Base-by-base conservation (phyloP, 2,888 invertebrate species). In the Thera obeliscata region DNA sequence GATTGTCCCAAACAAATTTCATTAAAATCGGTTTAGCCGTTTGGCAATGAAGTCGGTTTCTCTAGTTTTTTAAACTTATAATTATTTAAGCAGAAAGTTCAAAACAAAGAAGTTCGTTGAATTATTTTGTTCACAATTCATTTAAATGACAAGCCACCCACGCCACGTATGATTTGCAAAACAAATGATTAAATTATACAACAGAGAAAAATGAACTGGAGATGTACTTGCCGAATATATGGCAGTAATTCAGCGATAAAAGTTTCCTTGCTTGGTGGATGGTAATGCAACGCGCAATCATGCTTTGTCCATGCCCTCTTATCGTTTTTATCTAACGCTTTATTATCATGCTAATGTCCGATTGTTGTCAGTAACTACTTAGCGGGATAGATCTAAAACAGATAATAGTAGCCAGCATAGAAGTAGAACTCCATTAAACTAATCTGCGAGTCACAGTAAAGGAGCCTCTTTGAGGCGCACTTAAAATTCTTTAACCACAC, bases 351-450 rank as follows among this genome's bases (percentile, higher is more conserved):
- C 43, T 68, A 66, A 73, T 70, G 73, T 66, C 61, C 63, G 66
- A 73, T 73, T 73, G 73, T 71, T 73, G 64, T 67, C 60, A 61
- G 49, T 52, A 71, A 49, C 43, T 54, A 64, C 60, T 49, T 49
- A 55, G 46, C 61, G 4, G 12, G 12, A 12, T 7, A 5, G 50
- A 50, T 7, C 22, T 50, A 50, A 22, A 50, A 2, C 22, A 50
- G 22, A 46, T 12, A 2, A 7, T 50, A 7, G 12, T 22, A 11
- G 48, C 5, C n/a, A n/a, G 12, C 22, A 12, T 49, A 6, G 12
- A 12, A 12, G 49, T 6, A 22, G 4, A 46, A 8, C 9, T 38
- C 3, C 3, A 38, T 0, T 0, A 38, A 38, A 4, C n/a, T 38
- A 38, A 22, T 5, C 38, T 38, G 2, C 38, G 38, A 0, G 38